These are phyloP conservation scores for Diploscapter pachys DNA, from an alignment of 1,140 invertebrate species.

Conservation along the genomic window DNA sequence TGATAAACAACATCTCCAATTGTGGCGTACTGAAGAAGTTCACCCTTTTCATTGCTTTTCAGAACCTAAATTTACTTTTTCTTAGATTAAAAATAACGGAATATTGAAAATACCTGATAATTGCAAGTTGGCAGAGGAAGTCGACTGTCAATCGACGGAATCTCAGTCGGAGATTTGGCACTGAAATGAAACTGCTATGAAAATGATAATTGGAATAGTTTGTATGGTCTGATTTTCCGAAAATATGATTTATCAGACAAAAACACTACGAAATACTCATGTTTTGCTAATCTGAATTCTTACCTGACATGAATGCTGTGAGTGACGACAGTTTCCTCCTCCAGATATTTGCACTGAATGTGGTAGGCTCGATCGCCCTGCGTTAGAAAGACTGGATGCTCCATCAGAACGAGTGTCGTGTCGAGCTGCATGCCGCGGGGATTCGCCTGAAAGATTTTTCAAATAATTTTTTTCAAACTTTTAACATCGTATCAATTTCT, in stretches of 20 bases:
- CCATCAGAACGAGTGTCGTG: conserved; percentile 28
- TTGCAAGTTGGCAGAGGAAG: conserved; percentile 25
- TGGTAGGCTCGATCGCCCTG: conserved; percentile 35
- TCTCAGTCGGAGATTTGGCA: conserved; percentile 6
- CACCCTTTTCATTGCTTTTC: conserved; percentile 13
- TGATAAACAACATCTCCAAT: conserved; percentile 37
- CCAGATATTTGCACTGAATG: conserved; percentile 32
- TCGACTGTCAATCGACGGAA: conserved; percentile 1
- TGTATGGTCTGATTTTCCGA: too few relatives aligned
- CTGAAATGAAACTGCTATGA: conserved; percentile 5
- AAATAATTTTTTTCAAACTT: too few relatives aligned
- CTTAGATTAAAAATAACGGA: neutral
- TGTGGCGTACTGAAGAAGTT: conserved; percentile 24
- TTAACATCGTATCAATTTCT: too few relatives aligned
- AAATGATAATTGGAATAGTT: neutral
- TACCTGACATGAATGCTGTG: conserved; percentile 36
- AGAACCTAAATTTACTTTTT: neutral
- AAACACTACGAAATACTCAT: neutral
- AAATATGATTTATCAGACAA: neutral
- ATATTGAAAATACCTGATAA: conserved; percentile 20
- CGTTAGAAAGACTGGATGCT: conserved; percentile 33
- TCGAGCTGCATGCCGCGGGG: conserved; percentile 30
- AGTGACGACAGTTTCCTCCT: conserved; percentile 32
- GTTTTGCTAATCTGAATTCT: neutral
- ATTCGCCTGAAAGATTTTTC: conserved; percentile 6